These are phyloP conservation scores for Cephonodes hylas DNA, from an alignment of 2,888 invertebrate genomes.

Conservation along the genomic window DNA sequence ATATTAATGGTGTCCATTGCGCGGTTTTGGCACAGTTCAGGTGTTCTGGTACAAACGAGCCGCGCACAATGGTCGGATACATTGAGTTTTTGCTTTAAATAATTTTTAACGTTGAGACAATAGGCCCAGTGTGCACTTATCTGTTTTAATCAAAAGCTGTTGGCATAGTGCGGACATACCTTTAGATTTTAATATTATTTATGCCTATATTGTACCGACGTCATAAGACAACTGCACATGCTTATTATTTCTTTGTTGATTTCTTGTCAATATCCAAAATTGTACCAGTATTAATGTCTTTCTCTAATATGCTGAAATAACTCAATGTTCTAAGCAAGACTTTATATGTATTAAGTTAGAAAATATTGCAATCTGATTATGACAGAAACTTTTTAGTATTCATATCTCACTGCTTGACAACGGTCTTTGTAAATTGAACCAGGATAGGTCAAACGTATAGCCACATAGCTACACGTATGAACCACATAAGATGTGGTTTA, in stretches of 20 bases:
- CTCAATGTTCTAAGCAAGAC: too few relatives aligned
- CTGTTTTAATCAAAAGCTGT: slow-evolving; percentile 56
- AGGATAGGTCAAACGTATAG: too few relatives aligned
- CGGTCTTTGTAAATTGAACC: too few relatives aligned
- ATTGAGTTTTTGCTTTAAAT: slow-evolving; percentile 72
- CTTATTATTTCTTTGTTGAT: neutral
- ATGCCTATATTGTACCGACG: neutral
- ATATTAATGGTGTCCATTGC: slow-evolving; percentile 10
- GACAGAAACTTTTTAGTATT: too few relatives aligned
- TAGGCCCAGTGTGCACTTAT: slow-evolving; percentile 66
- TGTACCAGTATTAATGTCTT: too few relatives aligned
- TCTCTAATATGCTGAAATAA: too few relatives aligned
- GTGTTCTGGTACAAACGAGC: slow-evolving; percentile 31
- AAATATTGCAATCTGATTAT: too few relatives aligned
- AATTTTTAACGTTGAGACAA: slow-evolving; percentile 73
- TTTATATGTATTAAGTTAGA: too few relatives aligned
- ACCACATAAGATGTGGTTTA: too few relatives aligned
- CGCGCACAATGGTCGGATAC: slow-evolving; percentile 70
- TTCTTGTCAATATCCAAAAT: too few relatives aligned
- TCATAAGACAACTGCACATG: neutral
- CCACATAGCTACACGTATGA: too few relatives aligned
- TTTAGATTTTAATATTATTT: neutral
- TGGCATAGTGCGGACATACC: slow-evolving; percentile 46
- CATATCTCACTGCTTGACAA: too few relatives aligned
- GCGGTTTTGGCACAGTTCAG: neutral